Percentiles rank a stretch among this genome's conserved stretches.
These are phyloP conservation scores for Atherix ibis DNA, from an alignment of 2,888 invertebrate genomes.

Conservation along the genomic window DNA sequence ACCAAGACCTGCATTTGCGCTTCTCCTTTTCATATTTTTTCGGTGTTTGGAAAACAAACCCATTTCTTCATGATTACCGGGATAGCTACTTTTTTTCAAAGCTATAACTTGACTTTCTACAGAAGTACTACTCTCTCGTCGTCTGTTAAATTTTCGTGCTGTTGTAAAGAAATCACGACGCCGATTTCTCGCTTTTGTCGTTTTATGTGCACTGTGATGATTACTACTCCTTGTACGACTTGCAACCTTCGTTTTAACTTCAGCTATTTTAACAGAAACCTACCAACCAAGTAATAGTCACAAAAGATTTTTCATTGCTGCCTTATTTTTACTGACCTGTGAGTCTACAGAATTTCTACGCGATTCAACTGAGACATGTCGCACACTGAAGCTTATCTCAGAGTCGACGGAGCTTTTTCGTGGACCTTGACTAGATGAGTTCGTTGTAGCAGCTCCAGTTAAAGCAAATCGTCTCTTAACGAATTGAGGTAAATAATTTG, in stretches of 20 bases:
- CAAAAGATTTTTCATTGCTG: too few species aligned
- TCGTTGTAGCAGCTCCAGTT: slow-evolving; percentile 34
- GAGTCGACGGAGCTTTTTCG: slow-evolving; percentile 48
- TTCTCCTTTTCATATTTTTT: slow-evolving; percentile 23
- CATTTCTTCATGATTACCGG: slow-evolving; percentile 27
- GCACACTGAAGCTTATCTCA: slow-evolving; percentile 59
- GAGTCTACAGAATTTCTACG: slow-evolving; percentile 77
- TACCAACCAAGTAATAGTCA: slow-evolving; percentile 6
- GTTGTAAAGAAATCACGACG: slow-evolving; percentile 24
- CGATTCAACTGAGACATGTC: slow-evolving; percentile 73
- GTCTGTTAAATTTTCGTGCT: slow-evolving; percentile 23
- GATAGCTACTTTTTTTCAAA: slow-evolving; percentile 29
- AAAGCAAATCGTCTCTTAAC: slow-evolving; percentile 73
- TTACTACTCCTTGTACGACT: slow-evolving; percentile 34
- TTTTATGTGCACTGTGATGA: slow-evolving; percentile 15
- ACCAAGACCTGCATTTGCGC: slow-evolving; percentile 22
- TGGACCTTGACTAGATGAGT: slow-evolving; percentile 38
- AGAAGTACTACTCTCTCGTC: slow-evolving; percentile 55
- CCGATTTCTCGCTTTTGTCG: slow-evolving; percentile 22
- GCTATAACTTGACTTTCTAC: slow-evolving; percentile 57
- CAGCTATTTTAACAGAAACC: slow-evolving; percentile 63
- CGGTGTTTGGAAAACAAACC: slow-evolving; percentile 27
- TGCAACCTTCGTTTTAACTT: slow-evolving; percentile 59
- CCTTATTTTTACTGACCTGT: slow-evolving; percentile 38
- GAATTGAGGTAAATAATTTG: slow-evolving; percentile 74